Evolutionary conservation across 2,888 invertebrate species (phyloP).

Genomic region (Bellardia bayeri): DNA sequence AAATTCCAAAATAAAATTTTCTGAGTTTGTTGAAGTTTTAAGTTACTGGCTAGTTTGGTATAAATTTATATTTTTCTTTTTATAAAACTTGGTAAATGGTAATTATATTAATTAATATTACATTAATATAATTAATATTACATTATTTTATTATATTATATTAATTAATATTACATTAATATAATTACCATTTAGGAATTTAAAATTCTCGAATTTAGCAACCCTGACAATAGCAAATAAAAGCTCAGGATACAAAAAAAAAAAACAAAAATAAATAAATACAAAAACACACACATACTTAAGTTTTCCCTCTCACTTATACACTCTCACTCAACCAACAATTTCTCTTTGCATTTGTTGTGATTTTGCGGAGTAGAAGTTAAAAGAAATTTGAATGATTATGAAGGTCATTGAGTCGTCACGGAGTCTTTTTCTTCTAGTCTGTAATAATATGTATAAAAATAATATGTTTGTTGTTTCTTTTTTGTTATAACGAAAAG

Average conservation of each 20-base stretch:
- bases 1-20: no score
- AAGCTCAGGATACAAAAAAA: slow-evolving; percentile 47
- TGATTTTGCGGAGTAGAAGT: slow-evolving; percentile 67
- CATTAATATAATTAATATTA: no score
- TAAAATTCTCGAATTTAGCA: neutral
- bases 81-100: no score
- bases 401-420: slow-evolving; percentile 82
- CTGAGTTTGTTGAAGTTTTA: no score
- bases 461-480: slow-evolving; percentile 39
- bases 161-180: no score
- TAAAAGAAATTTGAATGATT: slow-evolving; percentile 72
- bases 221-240: slow-evolving; percentile 10
- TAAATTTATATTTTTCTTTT: no score
- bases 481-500: slow-evolving; percentile 37
- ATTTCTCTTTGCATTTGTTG: slow-evolving; percentile 43
- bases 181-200: neutral
- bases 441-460: neutral
- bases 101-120: no score
- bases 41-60: no score
- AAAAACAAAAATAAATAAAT: neutral
- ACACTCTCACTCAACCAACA: slow-evolving; percentile 13
- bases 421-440: slow-evolving; percentile 53
- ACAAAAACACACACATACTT: neutral
- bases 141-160: no score
- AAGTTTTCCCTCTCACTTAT: slow-evolving; percentile 36